Percentiles rank a stretch among this genome's conserved stretches.
These are phyloP conservation scores for Clistopyga incitator DNA, from an alignment of 2,888 invertebrate genomes.

Conservation along the genomic window DNA sequence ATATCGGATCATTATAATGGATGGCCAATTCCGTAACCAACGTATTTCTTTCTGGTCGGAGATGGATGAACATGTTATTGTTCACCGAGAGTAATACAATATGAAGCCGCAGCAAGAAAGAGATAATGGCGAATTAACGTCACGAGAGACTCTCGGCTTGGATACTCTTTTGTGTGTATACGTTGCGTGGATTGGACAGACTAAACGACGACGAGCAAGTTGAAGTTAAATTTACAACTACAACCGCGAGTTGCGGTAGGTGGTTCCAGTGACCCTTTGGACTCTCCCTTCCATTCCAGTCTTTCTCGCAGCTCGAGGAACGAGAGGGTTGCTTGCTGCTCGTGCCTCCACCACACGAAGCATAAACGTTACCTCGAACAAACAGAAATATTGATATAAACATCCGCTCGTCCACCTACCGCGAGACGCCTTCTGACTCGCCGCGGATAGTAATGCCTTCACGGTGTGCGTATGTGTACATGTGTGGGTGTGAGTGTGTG, in stretches of 20 bases:
- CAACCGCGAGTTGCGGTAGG: conserved; percentile 63
- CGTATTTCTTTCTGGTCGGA: background rate
- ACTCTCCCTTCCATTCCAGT: conserved; percentile 49
- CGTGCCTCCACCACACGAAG: conserved; percentile 55
- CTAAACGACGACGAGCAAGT: conserved; percentile 60
- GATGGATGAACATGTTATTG: background rate
- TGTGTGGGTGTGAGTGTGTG: conserved; percentile 27
- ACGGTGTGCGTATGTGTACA: conserved; percentile 24
- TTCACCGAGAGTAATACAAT: background rate
- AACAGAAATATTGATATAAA: conserved; percentile 76
- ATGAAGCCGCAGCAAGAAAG: conserved; percentile 42
- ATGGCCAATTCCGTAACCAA: too few relatives aligned
- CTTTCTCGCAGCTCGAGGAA: conserved; percentile 16
- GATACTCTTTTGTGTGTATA: conserved; percentile 15
- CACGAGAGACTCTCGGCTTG: conserved; percentile 34
- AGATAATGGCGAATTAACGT: conserved; percentile 66
- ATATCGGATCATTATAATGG: too few relatives aligned
- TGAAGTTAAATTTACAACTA: conserved; percentile 65
- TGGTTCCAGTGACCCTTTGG: conserved; percentile 66
- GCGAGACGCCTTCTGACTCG: conserved; percentile 67
- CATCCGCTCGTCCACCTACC: conserved; percentile 73
- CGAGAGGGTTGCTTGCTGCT: conserved; percentile 50
- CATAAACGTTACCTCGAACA: conserved; percentile 73
- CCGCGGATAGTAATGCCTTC: conserved; percentile 47
- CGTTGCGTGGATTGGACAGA: conserved; percentile 37